A percentile compares a stretch with the other conserved stretches of the same genome.
These are phyloP conservation scores for Molossus molossus DNA, from an alignment of 2,797 vertebrate species.

Conservation along the genomic window DNA sequence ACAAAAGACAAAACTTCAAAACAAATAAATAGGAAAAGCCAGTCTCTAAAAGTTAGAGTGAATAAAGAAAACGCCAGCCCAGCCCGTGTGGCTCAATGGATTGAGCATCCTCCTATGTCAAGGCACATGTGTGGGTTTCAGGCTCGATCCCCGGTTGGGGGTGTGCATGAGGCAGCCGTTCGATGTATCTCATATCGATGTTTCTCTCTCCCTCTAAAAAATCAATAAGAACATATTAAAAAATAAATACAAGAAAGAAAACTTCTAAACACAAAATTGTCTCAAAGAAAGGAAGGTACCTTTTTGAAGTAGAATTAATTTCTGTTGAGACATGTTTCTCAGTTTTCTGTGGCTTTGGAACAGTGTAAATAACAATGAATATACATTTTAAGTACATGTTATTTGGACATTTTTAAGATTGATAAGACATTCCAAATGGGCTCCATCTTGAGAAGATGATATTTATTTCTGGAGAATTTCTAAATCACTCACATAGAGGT, in stretches of 20 bases:
- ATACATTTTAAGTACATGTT: not conserved
- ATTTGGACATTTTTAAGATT: not conserved
- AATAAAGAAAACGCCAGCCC: not conserved
- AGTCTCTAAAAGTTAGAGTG: conserved; percentile 1
- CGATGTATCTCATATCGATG: no score
- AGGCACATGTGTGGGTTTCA: no score
- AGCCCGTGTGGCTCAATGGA: no score
- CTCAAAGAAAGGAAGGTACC: not conserved
- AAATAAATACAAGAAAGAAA: not conserved
- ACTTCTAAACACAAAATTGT: not conserved
- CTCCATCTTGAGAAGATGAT: not conserved
- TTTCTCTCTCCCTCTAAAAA: no score
- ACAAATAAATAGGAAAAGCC: not conserved
- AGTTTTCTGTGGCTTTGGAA: conserved; percentile 8
- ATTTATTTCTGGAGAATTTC: not conserved
- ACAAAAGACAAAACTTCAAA: conserved; percentile 33
- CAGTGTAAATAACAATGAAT: conserved; percentile 6
- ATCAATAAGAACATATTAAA: not conserved
- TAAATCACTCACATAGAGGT: not conserved
- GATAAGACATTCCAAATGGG: not conserved
- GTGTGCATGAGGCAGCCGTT: no score
- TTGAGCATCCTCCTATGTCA: no score
- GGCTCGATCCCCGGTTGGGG: no score
- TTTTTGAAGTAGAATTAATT: conserved; percentile 8
- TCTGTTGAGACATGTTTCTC: not conserved